phyloP scores from a whole-genome alignment of 2,888 invertebrate species.

The Vesta saturnalis region DNA sequence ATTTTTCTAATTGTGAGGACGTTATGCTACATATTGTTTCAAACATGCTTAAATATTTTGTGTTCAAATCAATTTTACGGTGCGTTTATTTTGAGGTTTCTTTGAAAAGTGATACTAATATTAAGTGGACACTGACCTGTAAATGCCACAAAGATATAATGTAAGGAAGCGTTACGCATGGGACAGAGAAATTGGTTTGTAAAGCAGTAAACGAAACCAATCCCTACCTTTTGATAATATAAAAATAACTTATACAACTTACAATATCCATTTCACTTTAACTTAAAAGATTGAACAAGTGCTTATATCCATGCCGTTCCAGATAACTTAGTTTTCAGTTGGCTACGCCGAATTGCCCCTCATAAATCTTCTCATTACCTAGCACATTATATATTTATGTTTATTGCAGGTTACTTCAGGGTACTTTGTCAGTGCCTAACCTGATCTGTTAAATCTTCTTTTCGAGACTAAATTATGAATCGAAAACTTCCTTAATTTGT shows the following conservation, averaged over 20 bases:
- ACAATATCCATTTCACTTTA: slow-evolving; percentile 25
- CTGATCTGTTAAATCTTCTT: slow-evolving; percentile 41
- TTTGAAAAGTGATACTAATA: slow-evolving; percentile 18
- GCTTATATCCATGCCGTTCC: slow-evolving; percentile 18
- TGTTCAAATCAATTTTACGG: too few species aligned
- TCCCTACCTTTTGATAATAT: slow-evolving; percentile 24
- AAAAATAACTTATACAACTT: slow-evolving; percentile 15
- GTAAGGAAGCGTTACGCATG: slow-evolving; percentile 30
- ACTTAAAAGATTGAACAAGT: slow-evolving; percentile 9
- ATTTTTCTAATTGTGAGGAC: too few species aligned
- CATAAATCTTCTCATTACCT: slow-evolving; percentile 56
- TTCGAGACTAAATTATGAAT: slow-evolving; percentile 24
- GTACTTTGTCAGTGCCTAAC: slow-evolving; percentile 51
- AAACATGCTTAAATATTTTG: too few species aligned
- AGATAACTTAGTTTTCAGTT: slow-evolving; percentile 46
- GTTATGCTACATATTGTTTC: too few species aligned
- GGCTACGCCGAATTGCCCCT: slow-evolving; percentile 51
- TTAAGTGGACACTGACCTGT: slow-evolving; percentile 30
- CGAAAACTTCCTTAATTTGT: slow-evolving; percentile 17
- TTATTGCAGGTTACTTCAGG: slow-evolving; percentile 51
- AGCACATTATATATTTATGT: slow-evolving; percentile 55
- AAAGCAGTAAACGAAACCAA: slow-evolving; percentile 35
- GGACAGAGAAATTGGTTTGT: slow-evolving; percentile 33
- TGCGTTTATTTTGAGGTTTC: slow-evolving; percentile 5
- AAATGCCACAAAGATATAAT: slow-evolving; percentile 29